Evolutionary conservation across 2,113 vertebrate genomes (phyloP).

Genomic region (Plotosus lineatus): DNA sequence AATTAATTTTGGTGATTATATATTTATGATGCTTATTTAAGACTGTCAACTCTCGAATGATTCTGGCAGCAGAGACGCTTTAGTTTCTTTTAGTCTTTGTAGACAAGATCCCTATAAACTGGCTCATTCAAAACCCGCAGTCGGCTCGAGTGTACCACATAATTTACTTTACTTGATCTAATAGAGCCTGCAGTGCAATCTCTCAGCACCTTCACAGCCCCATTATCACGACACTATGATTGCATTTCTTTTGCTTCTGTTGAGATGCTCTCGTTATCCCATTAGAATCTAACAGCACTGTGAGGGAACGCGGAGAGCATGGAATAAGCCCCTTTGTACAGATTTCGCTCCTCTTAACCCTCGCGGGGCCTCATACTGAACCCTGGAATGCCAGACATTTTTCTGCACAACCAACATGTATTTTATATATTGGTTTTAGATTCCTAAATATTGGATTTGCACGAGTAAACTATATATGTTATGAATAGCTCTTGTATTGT

Average conservation of each 20-base stretch:
- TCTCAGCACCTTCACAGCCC: constrained; percentile 15
- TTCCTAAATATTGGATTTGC: no score
- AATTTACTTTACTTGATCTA: constrained; percentile 45
- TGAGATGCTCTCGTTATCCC: constrained; percentile 43
- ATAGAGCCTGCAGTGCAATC: constrained; percentile 39
- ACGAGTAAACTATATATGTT: no score
- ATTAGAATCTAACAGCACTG: constrained; percentile 38
- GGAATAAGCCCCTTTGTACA: not conserved
- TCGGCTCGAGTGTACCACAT: not conserved
- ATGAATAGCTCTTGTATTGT: no score
- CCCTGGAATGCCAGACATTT: no score
- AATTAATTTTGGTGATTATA: no score
- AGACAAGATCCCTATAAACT: constrained; percentile 12
- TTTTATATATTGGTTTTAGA: no score
- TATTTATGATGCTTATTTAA: no score
- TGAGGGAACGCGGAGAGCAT: constrained; percentile 35
- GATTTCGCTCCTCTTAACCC: no score
- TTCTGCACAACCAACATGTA: no score
- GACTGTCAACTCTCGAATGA: not conserved
- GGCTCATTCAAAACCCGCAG: constrained; percentile 1
- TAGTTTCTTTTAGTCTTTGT: not conserved
- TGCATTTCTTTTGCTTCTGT: constrained; percentile 43
- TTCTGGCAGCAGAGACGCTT: not conserved
- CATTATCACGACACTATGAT: constrained; percentile 42
- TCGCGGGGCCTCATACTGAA: no score